Percentiles rank a stretch among this genome's conserved stretches.
phyloP scores from a whole-genome alignment of 2,113 vertebrate genomes.

The Spizaetus ornatus region DNA sequence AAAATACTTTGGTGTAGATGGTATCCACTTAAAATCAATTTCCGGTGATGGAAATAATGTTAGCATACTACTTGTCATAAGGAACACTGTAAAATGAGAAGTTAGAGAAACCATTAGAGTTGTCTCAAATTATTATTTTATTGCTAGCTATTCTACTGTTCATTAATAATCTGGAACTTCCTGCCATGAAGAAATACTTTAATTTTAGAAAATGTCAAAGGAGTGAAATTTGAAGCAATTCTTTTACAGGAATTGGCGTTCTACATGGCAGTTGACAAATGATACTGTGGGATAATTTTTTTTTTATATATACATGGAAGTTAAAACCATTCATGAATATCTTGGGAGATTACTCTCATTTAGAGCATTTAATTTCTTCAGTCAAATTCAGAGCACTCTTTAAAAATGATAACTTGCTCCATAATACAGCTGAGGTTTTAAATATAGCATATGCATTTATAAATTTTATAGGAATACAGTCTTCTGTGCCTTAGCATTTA shows the following conservation, averaged over 20 bases:
- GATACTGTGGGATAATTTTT: not conserved
- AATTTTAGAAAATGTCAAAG: slow-evolving; percentile 42
- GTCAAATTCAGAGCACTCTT: not conserved
- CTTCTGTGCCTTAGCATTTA: not conserved
- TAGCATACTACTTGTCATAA: not conserved
- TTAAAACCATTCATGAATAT: not conserved
- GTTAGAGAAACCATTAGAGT: slow-evolving; percentile 10
- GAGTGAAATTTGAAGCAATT: slow-evolving; percentile 17
- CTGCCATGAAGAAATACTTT: slow-evolving; percentile 10
- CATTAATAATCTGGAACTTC: slow-evolving; percentile 44
- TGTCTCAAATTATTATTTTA: slow-evolving; percentile 41
- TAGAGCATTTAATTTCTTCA: slow-evolving; percentile 4
- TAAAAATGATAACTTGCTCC: not conserved
- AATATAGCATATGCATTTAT: not conserved
- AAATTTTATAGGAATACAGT: not conserved
- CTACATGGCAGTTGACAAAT: slow-evolving; percentile 14
- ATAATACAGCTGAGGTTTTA: not conserved
- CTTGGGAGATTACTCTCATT: not conserved
- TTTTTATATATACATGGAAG: not conserved
- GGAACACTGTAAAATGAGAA: not conserved
- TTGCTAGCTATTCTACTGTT: slow-evolving; percentile 22
- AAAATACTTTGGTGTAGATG: not conserved
- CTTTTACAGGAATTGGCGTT: not conserved
- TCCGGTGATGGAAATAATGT: not conserved
- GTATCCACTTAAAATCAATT: not conserved